These are phyloP conservation scores for Ariopsis seemanni DNA, from an alignment of 2,113 vertebrate genomes.

Conservation along the genomic window DNA sequence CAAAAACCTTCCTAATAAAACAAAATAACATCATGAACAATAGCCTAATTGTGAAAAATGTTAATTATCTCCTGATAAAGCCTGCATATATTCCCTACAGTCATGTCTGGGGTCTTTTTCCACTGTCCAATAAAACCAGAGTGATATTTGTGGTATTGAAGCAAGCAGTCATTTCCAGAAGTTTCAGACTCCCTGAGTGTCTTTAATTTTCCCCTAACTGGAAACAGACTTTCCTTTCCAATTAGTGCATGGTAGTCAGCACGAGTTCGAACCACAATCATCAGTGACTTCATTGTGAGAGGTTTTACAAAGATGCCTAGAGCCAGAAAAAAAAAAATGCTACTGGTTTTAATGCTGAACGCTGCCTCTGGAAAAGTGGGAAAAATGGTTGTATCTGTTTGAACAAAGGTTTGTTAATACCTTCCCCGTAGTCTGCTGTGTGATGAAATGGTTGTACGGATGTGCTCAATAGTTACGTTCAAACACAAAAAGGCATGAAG, in stretches of 20 bases:
- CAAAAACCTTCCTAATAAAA: conserved; percentile 2
- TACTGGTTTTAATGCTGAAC: conserved; percentile 1
- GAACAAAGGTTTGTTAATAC: neutral
- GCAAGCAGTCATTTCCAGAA: conserved; percentile 29
- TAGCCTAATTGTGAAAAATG: neutral
- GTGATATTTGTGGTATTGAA: conserved; percentile 54
- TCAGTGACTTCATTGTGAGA: conserved; percentile 42
- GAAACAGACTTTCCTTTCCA: conserved; percentile 55
- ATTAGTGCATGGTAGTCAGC: conserved; percentile 56
- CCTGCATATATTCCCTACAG: conserved; percentile 23
- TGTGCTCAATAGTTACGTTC: neutral
- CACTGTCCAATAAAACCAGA: conserved; percentile 60
- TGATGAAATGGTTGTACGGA: neutral
- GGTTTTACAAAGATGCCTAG: conserved; percentile 18
- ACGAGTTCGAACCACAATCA: conserved; percentile 47
- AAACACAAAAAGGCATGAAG: neutral
- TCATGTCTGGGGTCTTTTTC: conserved; percentile 48
- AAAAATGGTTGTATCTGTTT: neutral
- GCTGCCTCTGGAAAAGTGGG: neutral
- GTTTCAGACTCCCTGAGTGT: conserved; percentile 58
- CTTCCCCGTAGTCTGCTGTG: neutral
- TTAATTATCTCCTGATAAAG: neutral
- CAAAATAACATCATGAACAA: neutral
- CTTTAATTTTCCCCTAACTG: conserved; percentile 67
- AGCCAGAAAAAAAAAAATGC: conserved; percentile 11